Evolutionary conservation across 2,888 invertebrate species (phyloP).

Genomic region (Hydroisotoma schaefferi): DNA sequence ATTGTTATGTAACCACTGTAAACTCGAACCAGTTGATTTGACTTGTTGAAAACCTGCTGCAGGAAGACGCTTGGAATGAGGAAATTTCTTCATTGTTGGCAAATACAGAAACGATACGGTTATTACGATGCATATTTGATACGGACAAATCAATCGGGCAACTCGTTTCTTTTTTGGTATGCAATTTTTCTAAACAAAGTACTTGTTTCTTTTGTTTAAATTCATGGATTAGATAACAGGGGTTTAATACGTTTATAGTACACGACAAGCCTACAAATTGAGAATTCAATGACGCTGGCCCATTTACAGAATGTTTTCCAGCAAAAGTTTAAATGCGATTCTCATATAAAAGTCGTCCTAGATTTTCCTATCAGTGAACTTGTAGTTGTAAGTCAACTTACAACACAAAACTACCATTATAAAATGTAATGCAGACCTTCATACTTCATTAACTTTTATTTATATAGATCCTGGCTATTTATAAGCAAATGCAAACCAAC

Average conservation of each 20-base stretch:
- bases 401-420: constrained; percentile 1
- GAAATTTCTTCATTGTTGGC: constrained; percentile 59
- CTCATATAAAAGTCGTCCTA: constrained; percentile 22
- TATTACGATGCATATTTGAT: constrained; percentile 64
- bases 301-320: constrained; percentile 12
- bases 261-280: constrained; percentile 5
- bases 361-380: constrained; percentile 30
- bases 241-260: constrained; percentile 8
- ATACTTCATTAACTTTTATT: background rate
- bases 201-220: background rate
- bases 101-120: constrained; percentile 59
- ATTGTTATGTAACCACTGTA: too few relatives aligned
- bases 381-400: constrained; percentile 30
- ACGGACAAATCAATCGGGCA: constrained; percentile 63
- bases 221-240: background rate
- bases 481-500: constrained; percentile 35
- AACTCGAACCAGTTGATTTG: too few relatives aligned
- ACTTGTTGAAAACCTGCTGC: too few relatives aligned
- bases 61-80: constrained; percentile 64
- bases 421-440: background rate
- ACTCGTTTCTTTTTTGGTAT: constrained; percentile 66
- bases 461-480: constrained; percentile 27
- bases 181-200: too few relatives aligned
- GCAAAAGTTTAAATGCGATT: constrained; percentile 12
- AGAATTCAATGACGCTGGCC: background rate